Percentiles rank a stretch among this genome's conserved stretches.
phyloP scores from a whole-genome alignment of 2,113 vertebrate genomes.

The Rattus rattus region DNA sequence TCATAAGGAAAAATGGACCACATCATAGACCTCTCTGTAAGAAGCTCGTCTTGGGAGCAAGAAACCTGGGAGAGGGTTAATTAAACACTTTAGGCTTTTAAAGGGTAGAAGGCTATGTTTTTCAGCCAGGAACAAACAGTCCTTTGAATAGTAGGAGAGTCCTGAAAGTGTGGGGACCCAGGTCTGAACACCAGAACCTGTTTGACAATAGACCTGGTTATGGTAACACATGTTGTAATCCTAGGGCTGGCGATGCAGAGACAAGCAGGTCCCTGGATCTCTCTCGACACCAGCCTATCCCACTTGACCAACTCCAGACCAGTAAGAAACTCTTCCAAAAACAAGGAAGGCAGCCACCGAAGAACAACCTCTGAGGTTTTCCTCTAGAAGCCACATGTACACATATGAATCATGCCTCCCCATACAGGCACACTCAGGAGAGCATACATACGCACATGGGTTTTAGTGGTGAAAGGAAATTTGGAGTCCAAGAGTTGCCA shows the following conservation, averaged over 20 bases:
- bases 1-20: neutral
- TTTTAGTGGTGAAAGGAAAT: neutral
- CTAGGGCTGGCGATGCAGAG: neutral
- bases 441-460: neutral
- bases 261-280: neutral
- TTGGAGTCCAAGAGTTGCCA: fast-evolving
- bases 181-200: neutral
- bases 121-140: neutral
- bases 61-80: fast-evolving
- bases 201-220: neutral
- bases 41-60: neutral
- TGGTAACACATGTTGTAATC: neutral
- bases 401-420: neutral
- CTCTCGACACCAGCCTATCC: too few species aligned
- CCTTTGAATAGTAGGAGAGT: neutral
- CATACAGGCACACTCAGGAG: neutral
- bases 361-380: neutral
- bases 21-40: too few species aligned
- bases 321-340: too few species aligned
- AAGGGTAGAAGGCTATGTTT: neutral
- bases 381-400: neutral
- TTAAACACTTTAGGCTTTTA: neutral
- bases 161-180: neutral
- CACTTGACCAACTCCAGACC: neutral
- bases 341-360: neutral